These are phyloP conservation scores for Melanchra persicariae DNA, from an alignment of 2,888 invertebrate species.

Conservation along the genomic window DNA sequence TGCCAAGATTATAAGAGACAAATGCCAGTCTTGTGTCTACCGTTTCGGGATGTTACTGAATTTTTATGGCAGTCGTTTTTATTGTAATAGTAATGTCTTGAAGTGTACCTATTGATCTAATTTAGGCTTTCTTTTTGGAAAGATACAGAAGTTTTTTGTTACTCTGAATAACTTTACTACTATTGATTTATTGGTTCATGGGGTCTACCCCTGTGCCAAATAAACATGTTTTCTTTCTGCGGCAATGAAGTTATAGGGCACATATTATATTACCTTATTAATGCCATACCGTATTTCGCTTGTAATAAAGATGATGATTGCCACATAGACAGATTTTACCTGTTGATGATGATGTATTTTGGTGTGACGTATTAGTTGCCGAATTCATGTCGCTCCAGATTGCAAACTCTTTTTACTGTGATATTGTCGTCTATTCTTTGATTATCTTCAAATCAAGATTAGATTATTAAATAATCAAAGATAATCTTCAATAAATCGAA, in stretches of 20 bases:
- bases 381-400: too few relatives aligned
- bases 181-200: neutral
- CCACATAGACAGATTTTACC: neutral
- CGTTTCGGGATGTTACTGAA: constrained; percentile 24
- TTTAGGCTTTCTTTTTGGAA: neutral
- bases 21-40: constrained; percentile 10
- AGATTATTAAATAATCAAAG: too few relatives aligned
- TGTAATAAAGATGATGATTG: too few relatives aligned
- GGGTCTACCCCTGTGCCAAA: neutral
- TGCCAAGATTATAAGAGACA: constrained; percentile 35
- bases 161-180: neutral
- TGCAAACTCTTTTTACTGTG: too few relatives aligned
- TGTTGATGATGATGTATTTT: neutral
- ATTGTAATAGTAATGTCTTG: neutral
- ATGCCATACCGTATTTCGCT: too few relatives aligned
- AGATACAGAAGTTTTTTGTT: neutral
- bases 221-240: constrained; percentile 7
- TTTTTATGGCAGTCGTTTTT: constrained; percentile 15
- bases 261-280: too few relatives aligned
- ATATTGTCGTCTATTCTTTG: too few relatives aligned
- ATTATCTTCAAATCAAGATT: too few relatives aligned
- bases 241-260: too few relatives aligned
- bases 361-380: too few relatives aligned
- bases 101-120: neutral
- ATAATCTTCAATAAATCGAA: too few relatives aligned